A percentile compares a stretch with the other conserved stretches of the same genome.
phyloP scores from a whole-genome alignment of 1,140 invertebrate species.

The Eulimnadia texana region DNA sequence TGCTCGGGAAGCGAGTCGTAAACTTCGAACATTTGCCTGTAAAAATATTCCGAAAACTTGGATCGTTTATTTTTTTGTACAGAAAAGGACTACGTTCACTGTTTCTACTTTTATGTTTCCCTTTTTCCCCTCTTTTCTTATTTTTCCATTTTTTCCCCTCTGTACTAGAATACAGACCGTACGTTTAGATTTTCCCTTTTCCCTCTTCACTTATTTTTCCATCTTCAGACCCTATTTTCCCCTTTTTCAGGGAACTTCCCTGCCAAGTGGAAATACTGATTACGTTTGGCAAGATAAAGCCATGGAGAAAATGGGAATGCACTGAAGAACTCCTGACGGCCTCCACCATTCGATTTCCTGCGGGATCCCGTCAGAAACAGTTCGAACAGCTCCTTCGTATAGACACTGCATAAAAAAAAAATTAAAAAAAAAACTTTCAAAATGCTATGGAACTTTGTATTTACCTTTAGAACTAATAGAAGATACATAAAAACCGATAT shows the following conservation, averaged over 20 bases:
- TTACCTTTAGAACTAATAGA: conserved; percentile 72
- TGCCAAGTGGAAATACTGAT: too few relatives aligned
- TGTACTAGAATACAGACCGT: too few relatives aligned
- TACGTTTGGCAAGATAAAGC: conserved; percentile 87
- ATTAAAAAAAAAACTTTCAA: conserved; percentile 16
- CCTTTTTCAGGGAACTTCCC: too few relatives aligned
- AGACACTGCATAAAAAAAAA: conserved; percentile 43
- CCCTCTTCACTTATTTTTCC: too few relatives aligned
- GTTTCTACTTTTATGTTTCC: too few relatives aligned
- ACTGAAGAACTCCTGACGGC: conserved; percentile 66
- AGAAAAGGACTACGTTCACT: too few relatives aligned
- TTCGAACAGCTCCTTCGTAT: conserved; percentile 52
- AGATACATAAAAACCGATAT: conserved; percentile 82
- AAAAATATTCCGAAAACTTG: conserved; percentile 23
- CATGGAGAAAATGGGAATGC: conserved; percentile 89
- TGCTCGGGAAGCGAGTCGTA: conserved; percentile 79
- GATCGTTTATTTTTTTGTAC: not conserved
- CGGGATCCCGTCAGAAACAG: conserved; percentile 56
- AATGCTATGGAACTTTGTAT: conserved; percentile 5
- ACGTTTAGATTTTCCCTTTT: too few relatives aligned
- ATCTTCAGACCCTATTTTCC: too few relatives aligned
- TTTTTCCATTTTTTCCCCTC: too few relatives aligned
- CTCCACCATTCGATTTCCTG: conserved; percentile 66
- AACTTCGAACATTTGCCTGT: conserved; percentile 84
- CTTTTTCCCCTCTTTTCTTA: too few relatives aligned